phyloP scores from a whole-genome alignment of 1,140 invertebrate genomes.

The Hycleus phaleratus region DNA sequence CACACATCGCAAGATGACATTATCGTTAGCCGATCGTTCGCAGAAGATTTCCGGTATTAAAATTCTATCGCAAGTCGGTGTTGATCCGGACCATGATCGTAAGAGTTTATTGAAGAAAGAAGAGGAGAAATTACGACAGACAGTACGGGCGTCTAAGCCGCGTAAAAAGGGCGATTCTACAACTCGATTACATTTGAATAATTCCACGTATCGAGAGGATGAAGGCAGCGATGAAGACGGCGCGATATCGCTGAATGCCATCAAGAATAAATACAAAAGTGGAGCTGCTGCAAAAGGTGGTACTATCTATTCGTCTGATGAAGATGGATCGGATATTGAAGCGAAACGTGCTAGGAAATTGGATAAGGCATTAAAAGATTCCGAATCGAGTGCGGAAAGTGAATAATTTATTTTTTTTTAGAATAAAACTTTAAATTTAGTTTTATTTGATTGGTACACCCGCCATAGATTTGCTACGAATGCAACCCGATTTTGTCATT shows the following conservation, averaged over 20 bases:
- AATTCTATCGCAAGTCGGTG: conserved; percentile 88
- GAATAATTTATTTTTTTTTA: conserved; percentile 21
- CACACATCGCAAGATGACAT: conserved; percentile 97
- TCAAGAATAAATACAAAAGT: conserved; percentile 91
- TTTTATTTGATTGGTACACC: conserved; percentile 28
- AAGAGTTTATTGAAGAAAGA: conserved; percentile 76
- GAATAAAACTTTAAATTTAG: not conserved
- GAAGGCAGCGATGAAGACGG: conserved; percentile 87
- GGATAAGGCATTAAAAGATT: conserved; percentile 66
- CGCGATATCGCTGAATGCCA: conserved; percentile 83
- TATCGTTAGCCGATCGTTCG: conserved; percentile 94
- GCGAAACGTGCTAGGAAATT: conserved; percentile 62
- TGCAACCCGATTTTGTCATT: conserved; percentile 57
- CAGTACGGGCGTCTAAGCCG: conserved; percentile 61
- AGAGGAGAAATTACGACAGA: conserved; percentile 83
- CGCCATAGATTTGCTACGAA: conserved; percentile 38
- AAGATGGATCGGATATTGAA: conserved; percentile 82
- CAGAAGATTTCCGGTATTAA: conserved; percentile 95
- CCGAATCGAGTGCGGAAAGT: conserved; percentile 52
- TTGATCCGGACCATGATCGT: conserved; percentile 88
- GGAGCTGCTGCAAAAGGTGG: conserved; percentile 42
- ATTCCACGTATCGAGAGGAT: conserved; percentile 54
- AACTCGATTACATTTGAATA: conserved; percentile 43
- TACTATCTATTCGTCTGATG: conserved; percentile 87
- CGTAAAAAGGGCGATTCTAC: conserved; percentile 51